Evolutionary conservation across 2,888 invertebrate species (phyloP).

Genomic region (Deilephila elpenor): DNA sequence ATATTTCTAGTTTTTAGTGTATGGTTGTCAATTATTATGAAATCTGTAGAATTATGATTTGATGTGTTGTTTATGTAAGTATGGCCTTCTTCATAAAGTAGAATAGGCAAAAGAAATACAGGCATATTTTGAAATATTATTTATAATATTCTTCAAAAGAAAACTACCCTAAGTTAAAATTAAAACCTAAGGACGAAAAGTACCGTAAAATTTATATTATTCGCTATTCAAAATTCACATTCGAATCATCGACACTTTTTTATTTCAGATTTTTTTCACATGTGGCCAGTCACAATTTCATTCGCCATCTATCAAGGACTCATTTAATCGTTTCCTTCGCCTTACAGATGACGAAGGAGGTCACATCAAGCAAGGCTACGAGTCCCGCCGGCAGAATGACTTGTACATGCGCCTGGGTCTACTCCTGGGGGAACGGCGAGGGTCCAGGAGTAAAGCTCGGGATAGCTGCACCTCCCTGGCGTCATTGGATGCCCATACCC

Average conservation of each 20-base stretch:
- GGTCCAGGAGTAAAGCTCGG: constrained; percentile 76
- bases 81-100: not conserved
- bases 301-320: no score
- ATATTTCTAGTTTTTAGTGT: no score
- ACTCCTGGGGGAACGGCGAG: constrained; percentile 89
- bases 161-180: no score
- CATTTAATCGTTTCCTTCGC: not conserved
- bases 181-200: no score
- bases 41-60: not conserved
- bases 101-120: no score
- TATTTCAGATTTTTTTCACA: not conserved
- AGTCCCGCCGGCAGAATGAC: constrained; percentile 86
- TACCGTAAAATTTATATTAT: no score
- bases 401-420: constrained; percentile 93
- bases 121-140: no score
- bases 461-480: constrained; percentile 84
- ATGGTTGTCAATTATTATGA: no score
- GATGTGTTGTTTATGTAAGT: not conserved
- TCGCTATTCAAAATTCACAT: no score
- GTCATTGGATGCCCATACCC: constrained; percentile 86
- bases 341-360: constrained; percentile 89
- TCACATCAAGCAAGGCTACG: constrained; percentile 86
- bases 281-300: not conserved
- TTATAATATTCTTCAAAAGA: no score
- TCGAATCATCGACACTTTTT: no score